Base-by-base conservation (phyloP, 2,888 invertebrate species). In the Nyleta sp. region DNA sequence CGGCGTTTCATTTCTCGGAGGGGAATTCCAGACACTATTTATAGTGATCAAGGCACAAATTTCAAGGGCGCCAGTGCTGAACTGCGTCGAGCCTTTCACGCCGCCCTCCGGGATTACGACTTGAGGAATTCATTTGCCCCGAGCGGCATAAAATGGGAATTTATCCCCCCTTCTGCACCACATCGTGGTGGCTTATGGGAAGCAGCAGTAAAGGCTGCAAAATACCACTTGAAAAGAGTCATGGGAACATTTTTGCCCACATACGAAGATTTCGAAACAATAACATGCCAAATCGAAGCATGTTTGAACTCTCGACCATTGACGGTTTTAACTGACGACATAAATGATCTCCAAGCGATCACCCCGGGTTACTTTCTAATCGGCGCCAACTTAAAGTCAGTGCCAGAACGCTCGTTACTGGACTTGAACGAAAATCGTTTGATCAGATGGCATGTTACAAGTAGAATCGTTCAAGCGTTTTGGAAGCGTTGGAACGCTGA, bases 1-100 rank as follows among this genome's bases (percentile, higher is more conserved):
- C n/a, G 13, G 3, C 8, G 55, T 3, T 55, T 55, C 13, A 22
- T 38, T 4, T 55, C 55, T 11, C 15, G 52, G 4, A 10, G 55
- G 2, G 55, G 55, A 4, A n/a, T 55, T 22, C 55, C 55, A 1
- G 38, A 20, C 11, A 46, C 20, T n/a, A 22, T 55, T 2, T 22
- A 55, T 22, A 55, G 55, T 13, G 55, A 35, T 10, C n/a, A 13
- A 1, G 53, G 53, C 13, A 53, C 53, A 4, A 53, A 35, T 10
- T 53, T 53, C 8, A 8, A 20, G 15, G 53, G 53, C 1, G 53
- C 53, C 5, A 10, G 11, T 7, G 13, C n/a, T 7, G 53, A 53
- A 13, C 53, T 53, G 11, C 2, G 13, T 15, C 2, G 7, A 4
- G 20, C 38, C 2, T 53, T 44, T 20, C 8, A 11, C 3, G 10